phyloP scores from a whole-genome alignment of 2,797 vertebrate species.

The Enteromius radiatus region DNA sequence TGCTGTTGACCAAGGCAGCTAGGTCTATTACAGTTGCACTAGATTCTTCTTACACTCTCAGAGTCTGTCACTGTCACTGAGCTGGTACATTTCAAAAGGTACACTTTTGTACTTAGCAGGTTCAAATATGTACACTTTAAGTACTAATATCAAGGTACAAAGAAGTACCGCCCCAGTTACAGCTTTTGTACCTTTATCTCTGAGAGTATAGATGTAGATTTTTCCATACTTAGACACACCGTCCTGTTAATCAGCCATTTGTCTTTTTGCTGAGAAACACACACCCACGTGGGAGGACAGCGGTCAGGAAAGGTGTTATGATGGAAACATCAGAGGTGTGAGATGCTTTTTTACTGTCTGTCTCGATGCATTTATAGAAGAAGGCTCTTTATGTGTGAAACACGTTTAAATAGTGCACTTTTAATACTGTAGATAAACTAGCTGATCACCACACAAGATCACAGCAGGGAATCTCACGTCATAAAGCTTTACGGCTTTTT shows the following conservation, averaged over 20 bases:
- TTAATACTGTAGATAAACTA: neutral
- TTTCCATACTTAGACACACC: neutral
- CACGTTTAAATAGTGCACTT: neutral
- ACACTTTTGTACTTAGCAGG: too few relatives aligned
- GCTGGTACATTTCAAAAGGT: too few relatives aligned
- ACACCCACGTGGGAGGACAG: constrained; percentile 14
- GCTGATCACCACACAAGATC: neutral
- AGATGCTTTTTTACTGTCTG: neutral
- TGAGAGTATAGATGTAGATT: neutral
- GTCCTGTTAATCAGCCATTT: neutral
- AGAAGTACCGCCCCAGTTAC: too few relatives aligned
- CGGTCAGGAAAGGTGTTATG: constrained; percentile 22
- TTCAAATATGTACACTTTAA: too few relatives aligned
- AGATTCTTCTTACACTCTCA: neutral
- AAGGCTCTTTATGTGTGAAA: neutral
- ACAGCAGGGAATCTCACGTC: constrained; percentile 1
- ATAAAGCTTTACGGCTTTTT: constrained; percentile 31
- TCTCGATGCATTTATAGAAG: neutral
- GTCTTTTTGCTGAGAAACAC: neutral
- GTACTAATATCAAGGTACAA: too few relatives aligned
- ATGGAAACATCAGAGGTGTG: constrained; percentile 36
- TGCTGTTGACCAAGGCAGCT: neutral
- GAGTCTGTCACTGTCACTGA: too few relatives aligned
- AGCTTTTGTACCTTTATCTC: too few relatives aligned
- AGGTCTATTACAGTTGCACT: neutral